A percentile compares a stretch with the other conserved stretches of the same genome.
These are phyloP conservation scores for Macaria notata DNA, from an alignment of 2,888 invertebrate genomes.

Conservation along the genomic window DNA sequence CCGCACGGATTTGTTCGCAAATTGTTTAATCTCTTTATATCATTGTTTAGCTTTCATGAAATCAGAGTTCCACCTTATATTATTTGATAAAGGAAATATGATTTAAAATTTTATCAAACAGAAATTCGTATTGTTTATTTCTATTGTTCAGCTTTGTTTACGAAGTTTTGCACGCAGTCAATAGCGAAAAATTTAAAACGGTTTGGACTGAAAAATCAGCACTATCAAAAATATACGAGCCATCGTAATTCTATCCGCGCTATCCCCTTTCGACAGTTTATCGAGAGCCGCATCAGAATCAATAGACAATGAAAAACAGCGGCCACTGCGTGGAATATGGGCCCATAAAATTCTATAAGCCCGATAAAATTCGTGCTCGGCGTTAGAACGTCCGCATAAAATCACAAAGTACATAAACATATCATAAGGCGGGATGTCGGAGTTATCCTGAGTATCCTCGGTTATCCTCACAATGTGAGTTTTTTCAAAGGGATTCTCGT, in stretches of 20 bases:
- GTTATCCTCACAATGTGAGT: conserved; percentile 78
- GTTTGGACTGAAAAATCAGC: conserved; percentile 26
- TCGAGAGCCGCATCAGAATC: conserved; percentile 62
- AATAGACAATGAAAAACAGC: conserved; percentile 78
- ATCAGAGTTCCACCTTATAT: no score
- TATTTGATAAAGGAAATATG: no score
- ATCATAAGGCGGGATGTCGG: conserved; percentile 78
- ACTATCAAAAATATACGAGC: conserved; percentile 18
- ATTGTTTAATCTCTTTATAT: conserved; percentile 7
- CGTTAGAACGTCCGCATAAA: conserved; percentile 81
- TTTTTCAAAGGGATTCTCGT: conserved; percentile 70
- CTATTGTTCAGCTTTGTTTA: no score
- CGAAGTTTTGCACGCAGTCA: no score
- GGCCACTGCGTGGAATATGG: conserved; percentile 73
- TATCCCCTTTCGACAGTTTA: conserved; percentile 49
- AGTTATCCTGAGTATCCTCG: conserved; percentile 43
- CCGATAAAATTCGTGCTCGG: conserved; percentile 80
- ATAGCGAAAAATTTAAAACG: background rate
- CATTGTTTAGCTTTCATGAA: conserved; percentile 15
- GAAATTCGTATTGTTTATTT: no score
- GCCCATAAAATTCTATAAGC: conserved; percentile 80
- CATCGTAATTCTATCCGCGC: conserved; percentile 15
- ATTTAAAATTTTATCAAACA: no score
- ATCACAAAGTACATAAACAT: conserved; percentile 82
- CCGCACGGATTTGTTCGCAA: conserved; percentile 33